Percentiles rank a stretch among this genome's conserved stretches.
These are phyloP conservation scores for Palythoa heliodiscus DNA, from an alignment of 92 coral and sea anemone species.

Conservation along the genomic window DNA sequence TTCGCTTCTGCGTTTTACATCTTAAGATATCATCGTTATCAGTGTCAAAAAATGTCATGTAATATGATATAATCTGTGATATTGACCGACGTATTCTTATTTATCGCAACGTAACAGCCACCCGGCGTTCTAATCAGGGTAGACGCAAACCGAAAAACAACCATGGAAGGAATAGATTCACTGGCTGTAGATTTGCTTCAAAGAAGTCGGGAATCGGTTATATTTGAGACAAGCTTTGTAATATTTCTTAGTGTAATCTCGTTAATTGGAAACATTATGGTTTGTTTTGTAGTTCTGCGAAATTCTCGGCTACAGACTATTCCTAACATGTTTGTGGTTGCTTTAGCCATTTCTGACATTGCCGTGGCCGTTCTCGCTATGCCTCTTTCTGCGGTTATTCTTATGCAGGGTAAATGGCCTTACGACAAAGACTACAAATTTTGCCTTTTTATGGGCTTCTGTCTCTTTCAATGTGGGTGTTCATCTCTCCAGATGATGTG, in stretches of 20 bases:
- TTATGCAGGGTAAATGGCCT: not conserved
- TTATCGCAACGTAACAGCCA: not conserved
- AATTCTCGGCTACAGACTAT: not conserved
- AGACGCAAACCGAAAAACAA: not conserved
- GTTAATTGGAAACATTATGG: not conserved
- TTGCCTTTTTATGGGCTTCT: slow-evolving; percentile 66
- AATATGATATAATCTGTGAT: not conserved
- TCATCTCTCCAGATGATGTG: slow-evolving; percentile 66
- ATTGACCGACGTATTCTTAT: not conserved
- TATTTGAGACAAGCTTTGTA: not conserved
- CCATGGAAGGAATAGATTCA: not conserved
- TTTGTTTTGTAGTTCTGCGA: not conserved
- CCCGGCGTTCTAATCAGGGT: not conserved
- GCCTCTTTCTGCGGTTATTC: slow-evolving; percentile 4
- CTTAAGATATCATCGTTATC: not conserved
- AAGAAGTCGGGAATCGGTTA: not conserved
- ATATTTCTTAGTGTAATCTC: not conserved
- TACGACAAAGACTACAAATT: slow-evolving; percentile 45
- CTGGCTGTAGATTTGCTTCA: not conserved
- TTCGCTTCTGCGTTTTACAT: not conserved
- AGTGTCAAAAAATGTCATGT: not conserved
- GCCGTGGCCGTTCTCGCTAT: not conserved
- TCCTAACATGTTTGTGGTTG: slow-evolving; percentile 20
- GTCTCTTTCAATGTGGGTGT: slow-evolving; percentile 56
- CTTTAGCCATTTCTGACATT: slow-evolving; percentile 20